These are phyloP conservation scores for Leucoraja ocellata DNA, from an alignment of 2,797 vertebrate genomes.

Conservation along the genomic window DNA sequence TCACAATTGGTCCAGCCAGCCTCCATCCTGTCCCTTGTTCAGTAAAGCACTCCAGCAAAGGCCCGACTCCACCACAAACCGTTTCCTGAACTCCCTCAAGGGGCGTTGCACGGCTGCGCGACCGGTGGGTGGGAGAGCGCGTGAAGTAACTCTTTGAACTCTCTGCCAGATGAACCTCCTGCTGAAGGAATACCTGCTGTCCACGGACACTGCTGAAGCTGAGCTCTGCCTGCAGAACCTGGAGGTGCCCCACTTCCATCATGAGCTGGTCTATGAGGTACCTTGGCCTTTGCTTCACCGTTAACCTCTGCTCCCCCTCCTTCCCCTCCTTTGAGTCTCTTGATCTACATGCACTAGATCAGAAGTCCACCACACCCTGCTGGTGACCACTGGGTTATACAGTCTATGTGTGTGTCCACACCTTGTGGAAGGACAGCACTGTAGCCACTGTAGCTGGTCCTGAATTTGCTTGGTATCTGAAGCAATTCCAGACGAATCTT, in stretches of 20 bases:
- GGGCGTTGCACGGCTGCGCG: no score
- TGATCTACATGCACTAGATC: neutral
- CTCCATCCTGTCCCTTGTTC: no score
- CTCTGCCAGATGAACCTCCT: conserved; percentile 39
- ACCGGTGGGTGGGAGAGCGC: no score
- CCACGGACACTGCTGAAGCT: conserved; percentile 32
- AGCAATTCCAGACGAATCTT: neutral
- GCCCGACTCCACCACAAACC: no score
- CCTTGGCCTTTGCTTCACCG: neutral
- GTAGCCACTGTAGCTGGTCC: neutral
- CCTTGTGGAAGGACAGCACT: no score
- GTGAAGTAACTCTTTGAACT: neutral
- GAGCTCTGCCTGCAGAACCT: conserved; percentile 37
- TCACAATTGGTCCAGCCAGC: no score
- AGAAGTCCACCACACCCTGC: neutral
- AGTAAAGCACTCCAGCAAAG: no score
- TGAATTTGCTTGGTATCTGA: neutral
- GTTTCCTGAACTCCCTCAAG: no score
- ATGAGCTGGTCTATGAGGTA: conserved; percentile 41
- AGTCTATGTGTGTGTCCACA: neutral
- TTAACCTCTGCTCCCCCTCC: neutral
- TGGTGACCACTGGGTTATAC: no score
- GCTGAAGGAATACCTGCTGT: conserved; percentile 39
- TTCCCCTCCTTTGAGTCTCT: neutral
- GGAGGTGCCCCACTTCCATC: conserved; percentile 40